Evolutionary conservation across 2,888 invertebrate species (phyloP).

Genomic region (Acanthacorydalis orientalis): DNA sequence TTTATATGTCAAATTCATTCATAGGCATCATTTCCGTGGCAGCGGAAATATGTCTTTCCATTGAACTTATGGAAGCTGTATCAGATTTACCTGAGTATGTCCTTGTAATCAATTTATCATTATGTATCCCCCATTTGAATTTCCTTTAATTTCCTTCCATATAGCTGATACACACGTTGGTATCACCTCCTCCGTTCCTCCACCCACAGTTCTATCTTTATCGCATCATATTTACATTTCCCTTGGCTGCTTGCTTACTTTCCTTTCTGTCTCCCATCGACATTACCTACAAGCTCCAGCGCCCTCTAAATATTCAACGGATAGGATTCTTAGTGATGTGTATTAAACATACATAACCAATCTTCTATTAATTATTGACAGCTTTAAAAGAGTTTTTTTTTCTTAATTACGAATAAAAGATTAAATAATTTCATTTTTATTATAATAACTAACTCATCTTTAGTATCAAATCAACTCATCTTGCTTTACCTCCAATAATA

Average conservation of each 20-base stretch:
- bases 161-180: constrained; percentile 1
- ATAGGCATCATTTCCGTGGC: too few relatives aligned
- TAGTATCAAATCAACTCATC: too few relatives aligned
- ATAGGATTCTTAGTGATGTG: background rate
- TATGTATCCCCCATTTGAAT: constrained; percentile 19
- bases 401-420: too few relatives aligned
- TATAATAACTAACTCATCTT: too few relatives aligned
- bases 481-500: too few relatives aligned
- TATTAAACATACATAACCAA: too few relatives aligned
- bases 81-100: constrained; percentile 7
- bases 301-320: background rate
- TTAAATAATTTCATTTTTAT: too few relatives aligned
- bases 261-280: background rate
- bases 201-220: background rate
- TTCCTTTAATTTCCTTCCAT: constrained; percentile 17
- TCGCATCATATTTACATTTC: constrained; percentile 6
- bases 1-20: too few relatives aligned
- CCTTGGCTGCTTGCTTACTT: background rate
- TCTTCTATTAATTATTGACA: too few relatives aligned
- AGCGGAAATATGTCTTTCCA: too few relatives aligned
- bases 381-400: too few relatives aligned
- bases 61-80: background rate
- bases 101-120: constrained; percentile 18
- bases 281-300: background rate
- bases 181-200: constrained; percentile 2